Conservation (phyloP, 2,888 invertebrate species). For the Phyllotreta striolata region DNA sequence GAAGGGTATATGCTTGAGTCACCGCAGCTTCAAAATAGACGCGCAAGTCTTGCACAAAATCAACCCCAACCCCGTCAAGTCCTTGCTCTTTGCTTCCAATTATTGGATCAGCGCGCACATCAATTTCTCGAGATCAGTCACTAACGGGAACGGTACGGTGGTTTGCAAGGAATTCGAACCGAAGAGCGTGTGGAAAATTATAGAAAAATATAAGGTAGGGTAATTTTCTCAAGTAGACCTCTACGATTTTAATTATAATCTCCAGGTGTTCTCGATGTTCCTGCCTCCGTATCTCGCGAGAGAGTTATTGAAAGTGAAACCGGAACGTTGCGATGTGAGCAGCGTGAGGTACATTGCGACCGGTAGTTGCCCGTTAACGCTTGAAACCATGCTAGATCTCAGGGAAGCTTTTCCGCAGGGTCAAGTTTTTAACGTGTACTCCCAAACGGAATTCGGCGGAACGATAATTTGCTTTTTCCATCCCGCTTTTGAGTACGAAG, state of each 20-base stretch:
- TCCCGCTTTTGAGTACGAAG: constrained; percentile 15
- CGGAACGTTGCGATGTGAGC: constrained; percentile 6
- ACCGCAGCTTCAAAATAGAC: constrained; percentile 22
- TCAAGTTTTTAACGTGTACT: constrained; percentile 26
- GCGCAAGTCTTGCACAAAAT: no score
- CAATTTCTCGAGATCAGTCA: constrained; percentile 6
- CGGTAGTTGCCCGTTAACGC: constrained; percentile 24
- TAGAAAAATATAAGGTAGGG: constrained; percentile 39
- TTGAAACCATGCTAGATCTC: constrained; percentile 27
- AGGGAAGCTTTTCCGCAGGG: constrained; percentile 26
- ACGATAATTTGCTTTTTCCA: constrained; percentile 16
- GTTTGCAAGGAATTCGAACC: constrained; percentile 29
- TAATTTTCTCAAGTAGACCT: background rate
- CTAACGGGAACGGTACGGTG: constrained; percentile 19
- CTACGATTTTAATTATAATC: background rate
- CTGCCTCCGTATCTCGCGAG: constrained; percentile 48
- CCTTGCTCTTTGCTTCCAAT: constrained; percentile 19
- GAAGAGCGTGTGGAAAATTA: constrained; percentile 21
- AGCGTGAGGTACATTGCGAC: constrained; percentile 19
- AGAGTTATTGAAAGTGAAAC: constrained; percentile 32
- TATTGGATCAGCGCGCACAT: constrained; percentile 31
- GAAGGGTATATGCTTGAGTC: constrained; percentile 50
- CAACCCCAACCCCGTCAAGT: background rate
- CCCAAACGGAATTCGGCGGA: constrained; percentile 31
- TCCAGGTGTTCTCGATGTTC: constrained; percentile 48